phyloP scores from a whole-genome alignment of 2,797 vertebrate genomes.

The Heterohyrax brucei region DNA sequence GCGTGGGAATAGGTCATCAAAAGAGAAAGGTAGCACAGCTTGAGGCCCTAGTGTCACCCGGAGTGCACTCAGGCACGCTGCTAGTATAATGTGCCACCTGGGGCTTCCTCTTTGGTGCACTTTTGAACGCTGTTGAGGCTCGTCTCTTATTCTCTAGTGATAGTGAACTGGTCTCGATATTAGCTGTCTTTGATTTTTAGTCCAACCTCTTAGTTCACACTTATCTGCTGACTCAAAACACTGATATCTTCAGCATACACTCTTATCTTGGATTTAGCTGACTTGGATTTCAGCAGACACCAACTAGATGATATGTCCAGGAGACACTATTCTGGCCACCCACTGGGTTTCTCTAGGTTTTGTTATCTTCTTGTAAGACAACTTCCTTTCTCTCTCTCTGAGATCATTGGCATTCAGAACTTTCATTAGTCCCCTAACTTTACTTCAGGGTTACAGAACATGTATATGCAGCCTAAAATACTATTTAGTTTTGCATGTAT shows the following conservation, averaged over 20 bases:
- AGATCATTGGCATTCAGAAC: slow-evolving; percentile 37
- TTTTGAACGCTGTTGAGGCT: neutral
- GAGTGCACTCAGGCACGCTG: neutral
- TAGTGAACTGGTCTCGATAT: neutral
- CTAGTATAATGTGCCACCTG: neutral
- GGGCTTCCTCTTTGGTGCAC: neutral
- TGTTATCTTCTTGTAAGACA: neutral
- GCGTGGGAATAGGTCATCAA: neutral
- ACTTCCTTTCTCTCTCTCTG: neutral
- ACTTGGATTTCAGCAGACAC: neutral
- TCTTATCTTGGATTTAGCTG: neutral
- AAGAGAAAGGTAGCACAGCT: neutral
- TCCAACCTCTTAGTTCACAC: neutral
- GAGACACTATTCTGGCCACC: neutral
- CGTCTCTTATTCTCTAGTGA: neutral
- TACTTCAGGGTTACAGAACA: slow-evolving; percentile 56
- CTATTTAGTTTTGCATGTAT: slow-evolving; percentile 64
- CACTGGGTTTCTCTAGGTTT: neutral
- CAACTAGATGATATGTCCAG: neutral
- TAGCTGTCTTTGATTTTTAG: neutral
- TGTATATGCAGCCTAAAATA: slow-evolving; percentile 46
- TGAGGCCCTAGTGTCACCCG: neutral
- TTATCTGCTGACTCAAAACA: neutral
- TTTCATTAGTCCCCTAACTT: neutral
- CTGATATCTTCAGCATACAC: neutral